These are phyloP conservation scores for Ormyrus nitidulus DNA, from an alignment of 2,888 invertebrate genomes.

Conservation along the genomic window DNA sequence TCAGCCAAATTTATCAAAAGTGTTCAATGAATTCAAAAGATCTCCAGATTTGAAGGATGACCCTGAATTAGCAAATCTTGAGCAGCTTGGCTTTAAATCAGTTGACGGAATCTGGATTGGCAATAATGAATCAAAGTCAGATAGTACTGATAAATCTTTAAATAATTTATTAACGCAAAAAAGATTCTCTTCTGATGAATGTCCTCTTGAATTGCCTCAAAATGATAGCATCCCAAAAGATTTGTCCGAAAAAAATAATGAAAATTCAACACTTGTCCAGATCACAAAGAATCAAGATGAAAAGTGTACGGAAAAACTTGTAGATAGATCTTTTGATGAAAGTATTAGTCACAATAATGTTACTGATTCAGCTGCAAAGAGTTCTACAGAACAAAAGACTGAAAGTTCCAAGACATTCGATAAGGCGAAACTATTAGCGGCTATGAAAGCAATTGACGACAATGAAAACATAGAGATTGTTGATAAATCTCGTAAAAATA, in stretches of 20 bases:
- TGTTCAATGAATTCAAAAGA: conserved; percentile 24
- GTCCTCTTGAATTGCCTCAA: not conserved
- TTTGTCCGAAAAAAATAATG: not conserved
- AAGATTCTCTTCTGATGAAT: conserved; percentile 5
- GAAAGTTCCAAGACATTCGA: conserved; percentile 67
- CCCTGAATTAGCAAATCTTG: too few relatives aligned
- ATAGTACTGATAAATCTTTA: not conserved
- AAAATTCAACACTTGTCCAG: not conserved
- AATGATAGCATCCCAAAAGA: not conserved
- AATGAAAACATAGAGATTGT: conserved; percentile 71
- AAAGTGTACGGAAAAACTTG: not conserved
- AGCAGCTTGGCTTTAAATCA: not conserved
- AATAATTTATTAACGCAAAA: not conserved
- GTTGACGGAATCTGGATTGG: not conserved
- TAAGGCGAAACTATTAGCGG: conserved; percentile 80
- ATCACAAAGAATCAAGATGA: not conserved
- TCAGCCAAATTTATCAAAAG: conserved; percentile 11
- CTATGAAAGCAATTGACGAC: conserved; percentile 81
- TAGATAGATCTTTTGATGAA: not conserved
- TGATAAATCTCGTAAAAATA: conserved; percentile 59
- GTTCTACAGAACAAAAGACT: conserved; percentile 17
- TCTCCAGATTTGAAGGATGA: not conserved
- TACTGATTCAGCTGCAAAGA: conserved; percentile 12
- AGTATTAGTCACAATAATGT: not conserved
- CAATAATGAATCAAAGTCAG: not conserved